Evolutionary conservation across 2,113 vertebrate species (phyloP).

Genomic region (Mungos mungo): DNA sequence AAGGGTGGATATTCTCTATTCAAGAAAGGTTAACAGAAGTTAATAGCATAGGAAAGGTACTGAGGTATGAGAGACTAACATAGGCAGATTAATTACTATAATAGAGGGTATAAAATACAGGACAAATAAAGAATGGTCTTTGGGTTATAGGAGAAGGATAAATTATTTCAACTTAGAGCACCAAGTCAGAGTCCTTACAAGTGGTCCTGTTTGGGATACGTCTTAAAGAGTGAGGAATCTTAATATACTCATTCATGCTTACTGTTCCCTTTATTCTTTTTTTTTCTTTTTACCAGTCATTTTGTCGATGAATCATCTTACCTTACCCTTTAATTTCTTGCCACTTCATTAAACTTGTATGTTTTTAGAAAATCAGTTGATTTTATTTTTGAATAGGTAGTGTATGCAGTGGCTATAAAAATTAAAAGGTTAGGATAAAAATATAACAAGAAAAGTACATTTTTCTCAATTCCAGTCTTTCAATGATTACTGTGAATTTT

Average conservation of each 20-base stretch:
- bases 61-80: background rate
- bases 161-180: background rate
- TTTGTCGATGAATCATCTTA: background rate
- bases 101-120: background rate
- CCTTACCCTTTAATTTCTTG: background rate
- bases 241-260: background rate
- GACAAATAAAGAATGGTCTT: background rate
- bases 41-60: background rate
- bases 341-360: background rate
- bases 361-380: background rate
- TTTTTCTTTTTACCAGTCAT: background rate
- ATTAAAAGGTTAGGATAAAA: background rate
- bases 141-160: background rate
- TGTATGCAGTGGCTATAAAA: background rate
- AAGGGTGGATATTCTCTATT: background rate
- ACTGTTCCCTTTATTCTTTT: background rate
- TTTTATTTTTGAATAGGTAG: background rate
- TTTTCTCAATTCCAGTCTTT: background rate
- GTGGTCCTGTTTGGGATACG: no score
- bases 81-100: background rate
- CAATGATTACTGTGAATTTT: background rate
- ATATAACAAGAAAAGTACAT: background rate
- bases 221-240: background rate
- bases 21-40: background rate
- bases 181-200: background rate